phyloP scores from a whole-genome alignment of 2,888 invertebrate species.

The Dastarcus helophoroides region DNA sequence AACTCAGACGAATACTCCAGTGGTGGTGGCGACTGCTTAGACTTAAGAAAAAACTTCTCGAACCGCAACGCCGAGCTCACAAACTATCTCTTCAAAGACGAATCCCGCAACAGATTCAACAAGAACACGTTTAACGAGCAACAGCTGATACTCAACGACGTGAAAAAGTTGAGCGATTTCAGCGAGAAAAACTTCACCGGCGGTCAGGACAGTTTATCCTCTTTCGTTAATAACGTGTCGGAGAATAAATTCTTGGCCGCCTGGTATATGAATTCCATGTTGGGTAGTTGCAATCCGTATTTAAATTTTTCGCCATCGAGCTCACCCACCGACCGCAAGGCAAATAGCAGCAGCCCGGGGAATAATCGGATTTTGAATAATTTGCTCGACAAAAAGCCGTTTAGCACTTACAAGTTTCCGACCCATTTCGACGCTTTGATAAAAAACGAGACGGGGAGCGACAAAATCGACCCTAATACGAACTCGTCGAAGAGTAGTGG shows the following conservation, averaged over 20 bases:
- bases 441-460: slow-evolving; percentile 32
- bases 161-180: slow-evolving; percentile 26
- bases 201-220: slow-evolving; percentile 30
- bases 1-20: slow-evolving; percentile 18
- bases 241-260: slow-evolving; percentile 38
- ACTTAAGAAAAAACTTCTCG: slow-evolving; percentile 12
- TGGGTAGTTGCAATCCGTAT: slow-evolving; percentile 27
- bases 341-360: slow-evolving; percentile 14
- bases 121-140: slow-evolving; percentile 33
- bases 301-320: slow-evolving; percentile 18
- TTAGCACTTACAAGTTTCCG: slow-evolving; percentile 24
- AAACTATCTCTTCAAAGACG: slow-evolving; percentile 21
- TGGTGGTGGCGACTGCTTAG: background rate
- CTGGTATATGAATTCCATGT: slow-evolving; percentile 38
- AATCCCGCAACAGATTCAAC: slow-evolving; percentile 28
- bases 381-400: slow-evolving; percentile 32
- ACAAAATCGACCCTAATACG: slow-evolving; percentile 6
- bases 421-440: slow-evolving; percentile 33
- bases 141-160: slow-evolving; percentile 24
- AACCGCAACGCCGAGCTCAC: slow-evolving; percentile 28
- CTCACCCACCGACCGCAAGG: slow-evolving; percentile 1
- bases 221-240: slow-evolving; percentile 35
- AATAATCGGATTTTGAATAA: slow-evolving; percentile 35
- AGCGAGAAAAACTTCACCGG: slow-evolving; percentile 21
- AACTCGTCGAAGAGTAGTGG: slow-evolving; percentile 6